Evolutionary conservation across 2,113 vertebrate species (phyloP), one percentile per base, ranked within the genome.

Genomic region (Periophthalmus modestus): DNA sequence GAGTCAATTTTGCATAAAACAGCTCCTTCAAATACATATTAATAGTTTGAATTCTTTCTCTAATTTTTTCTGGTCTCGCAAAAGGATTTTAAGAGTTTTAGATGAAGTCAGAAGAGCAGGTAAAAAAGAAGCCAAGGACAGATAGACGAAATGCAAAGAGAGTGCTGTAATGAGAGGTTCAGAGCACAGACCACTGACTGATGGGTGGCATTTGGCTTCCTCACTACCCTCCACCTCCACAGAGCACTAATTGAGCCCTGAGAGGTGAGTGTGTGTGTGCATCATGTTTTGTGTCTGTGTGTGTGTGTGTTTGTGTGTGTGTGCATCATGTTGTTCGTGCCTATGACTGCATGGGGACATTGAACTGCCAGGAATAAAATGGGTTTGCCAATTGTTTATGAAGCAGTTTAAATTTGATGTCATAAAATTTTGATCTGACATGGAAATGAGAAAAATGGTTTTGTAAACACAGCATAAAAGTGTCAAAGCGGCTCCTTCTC

Each of bases 131-230:
- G 79, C 3, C 13, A n/a, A 72, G 71, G 16, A 14, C 50, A 68
- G 36, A 50, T 18, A 43, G 58, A 59, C 16, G 70, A 39, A 73
- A 78, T 73, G 46, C 66, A 57, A 77, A n/a, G 39, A 70, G 21
- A 74, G 62, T 71, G 55, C 66, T 46, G 52, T 47, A 34, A 57
- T 39, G 70, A 58, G 72, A 13, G 69, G 23, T 70, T 74, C 72
- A 82, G 59, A 88, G 57, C 74, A 68, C 61, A 72, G 73, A 82
- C 72, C 76, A 65, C 78, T 88, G 87, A 91, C 66, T 76, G 88
- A 91, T 84, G 80, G 83, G 65, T 92, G 85, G 77, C 89, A 93
- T 92, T 91, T 88, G 85, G 71, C 77, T n/a, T 85, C 68, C 73
- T 69, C 48, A 39, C 76, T 79, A n/a, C n/a, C n/a, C n/a, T n/a